These are phyloP conservation scores for Agrotis puta DNA, from an alignment of 2,888 invertebrate genomes.

Conservation along the genomic window DNA sequence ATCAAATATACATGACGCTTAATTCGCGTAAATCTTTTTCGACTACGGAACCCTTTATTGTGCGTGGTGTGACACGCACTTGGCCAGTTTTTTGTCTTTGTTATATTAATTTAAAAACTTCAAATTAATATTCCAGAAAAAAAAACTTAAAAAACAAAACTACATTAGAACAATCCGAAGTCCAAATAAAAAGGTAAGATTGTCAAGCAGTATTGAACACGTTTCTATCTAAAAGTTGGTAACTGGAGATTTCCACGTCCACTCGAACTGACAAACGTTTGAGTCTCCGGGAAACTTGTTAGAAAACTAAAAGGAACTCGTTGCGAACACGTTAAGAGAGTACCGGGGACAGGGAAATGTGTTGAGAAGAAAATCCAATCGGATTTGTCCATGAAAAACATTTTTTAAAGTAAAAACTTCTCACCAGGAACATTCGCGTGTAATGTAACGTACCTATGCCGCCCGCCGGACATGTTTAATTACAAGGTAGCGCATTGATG, in stretches of 20 bases:
- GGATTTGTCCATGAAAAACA: constrained; percentile 1
- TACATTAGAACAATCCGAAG: constrained; percentile 19
- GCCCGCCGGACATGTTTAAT: no score
- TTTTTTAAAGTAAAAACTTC: no score
- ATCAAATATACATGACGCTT: no score
- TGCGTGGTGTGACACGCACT: no score
- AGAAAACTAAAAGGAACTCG: constrained; percentile 87
- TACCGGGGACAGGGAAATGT: constrained; percentile 18
- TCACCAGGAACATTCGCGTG: no score
- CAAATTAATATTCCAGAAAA: no score
- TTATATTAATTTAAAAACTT: no score
- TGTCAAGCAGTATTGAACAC: constrained; percentile 62
- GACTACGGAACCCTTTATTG: no score
- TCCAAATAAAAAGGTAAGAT: constrained; percentile 29
- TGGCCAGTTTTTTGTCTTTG: no score
- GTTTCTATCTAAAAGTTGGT: constrained; percentile 76
- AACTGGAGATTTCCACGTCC: constrained; percentile 83
- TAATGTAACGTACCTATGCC: no score
- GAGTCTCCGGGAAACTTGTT: constrained; percentile 86
- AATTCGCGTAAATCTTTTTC: no score
- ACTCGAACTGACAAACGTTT: constrained; percentile 86
- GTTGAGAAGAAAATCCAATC: constrained; percentile 29
- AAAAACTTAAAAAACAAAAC: neutral
- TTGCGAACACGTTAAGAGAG: constrained; percentile 79
- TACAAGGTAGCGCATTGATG: no score